These are phyloP conservation scores for Orchestia grillus DNA, from an alignment of 1,140 invertebrate species.

Conservation along the genomic window DNA sequence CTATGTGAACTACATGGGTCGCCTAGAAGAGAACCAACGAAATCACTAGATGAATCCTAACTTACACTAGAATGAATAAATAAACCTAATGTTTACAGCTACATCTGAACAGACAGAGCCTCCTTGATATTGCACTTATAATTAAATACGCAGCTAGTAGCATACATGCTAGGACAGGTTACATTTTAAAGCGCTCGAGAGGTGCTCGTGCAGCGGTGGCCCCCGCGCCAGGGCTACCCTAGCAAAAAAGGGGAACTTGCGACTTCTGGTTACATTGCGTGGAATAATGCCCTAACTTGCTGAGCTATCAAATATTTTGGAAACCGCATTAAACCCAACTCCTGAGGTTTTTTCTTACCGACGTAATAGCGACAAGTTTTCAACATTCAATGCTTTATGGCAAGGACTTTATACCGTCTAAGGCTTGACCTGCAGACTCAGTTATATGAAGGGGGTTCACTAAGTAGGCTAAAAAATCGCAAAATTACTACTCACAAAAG, in stretches of 20 bases:
- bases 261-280: neutral
- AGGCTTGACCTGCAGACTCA: too few relatives aligned
- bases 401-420: neutral
- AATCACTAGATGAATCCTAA: neutral
- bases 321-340: neutral
- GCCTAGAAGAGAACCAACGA: neutral
- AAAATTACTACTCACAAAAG: too few relatives aligned
- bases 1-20: neutral
- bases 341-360: neutral
- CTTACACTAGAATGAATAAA: slow-evolving; percentile 18
- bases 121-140: slow-evolving; percentile 41
- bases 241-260: too few relatives aligned
- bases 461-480: too few relatives aligned
- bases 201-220: neutral
- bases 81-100: slow-evolving; percentile 36
- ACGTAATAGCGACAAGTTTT: neutral
- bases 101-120: slow-evolving; percentile 35
- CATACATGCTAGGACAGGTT: neutral
- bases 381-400: neutral
- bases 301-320: neutral
- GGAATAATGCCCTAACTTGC: neutral
- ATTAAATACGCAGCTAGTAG: slow-evolving; percentile 31
- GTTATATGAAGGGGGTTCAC: too few relatives aligned
- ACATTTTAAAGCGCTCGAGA: neutral
- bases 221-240: too few relatives aligned